phyloP scores from a whole-genome alignment of 2,888 invertebrate species.

The Leptinotarsa juncta region DNA sequence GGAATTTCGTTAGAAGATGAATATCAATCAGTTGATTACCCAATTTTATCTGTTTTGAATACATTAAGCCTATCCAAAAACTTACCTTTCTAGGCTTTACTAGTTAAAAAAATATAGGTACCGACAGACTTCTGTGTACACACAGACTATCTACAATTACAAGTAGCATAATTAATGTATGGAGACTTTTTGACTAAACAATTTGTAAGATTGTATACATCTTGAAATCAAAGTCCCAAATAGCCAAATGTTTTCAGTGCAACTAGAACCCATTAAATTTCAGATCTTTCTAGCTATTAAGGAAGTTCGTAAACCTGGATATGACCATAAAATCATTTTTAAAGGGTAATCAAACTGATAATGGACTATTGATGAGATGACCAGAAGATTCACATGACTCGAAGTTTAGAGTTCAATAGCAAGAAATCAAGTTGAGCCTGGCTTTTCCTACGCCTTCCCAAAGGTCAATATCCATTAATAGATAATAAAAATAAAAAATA shows the following conservation, averaged over 20 bases:
- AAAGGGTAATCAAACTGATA: background rate
- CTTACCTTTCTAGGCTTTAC: too few relatives aligned
- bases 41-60: too few relatives aligned
- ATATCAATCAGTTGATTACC: too few relatives aligned
- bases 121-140: too few relatives aligned
- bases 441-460: constrained; percentile 9
- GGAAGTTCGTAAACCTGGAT: background rate
- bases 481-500: constrained; percentile 33
- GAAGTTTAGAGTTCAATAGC: background rate
- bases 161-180: too few relatives aligned
- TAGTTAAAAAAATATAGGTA: too few relatives aligned
- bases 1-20: too few relatives aligned
- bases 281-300: background rate
- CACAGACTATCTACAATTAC: too few relatives aligned
- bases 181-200: too few relatives aligned
- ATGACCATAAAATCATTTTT: constrained; percentile 1
- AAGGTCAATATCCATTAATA: constrained; percentile 20
- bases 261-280: background rate
- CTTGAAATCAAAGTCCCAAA: background rate
- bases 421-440: background rate
- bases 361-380: too few relatives aligned
- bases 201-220: too few relatives aligned
- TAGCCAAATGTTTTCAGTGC: background rate
- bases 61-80: too few relatives aligned
- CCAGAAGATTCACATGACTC: background rate